Evolutionary conservation across 1,140 invertebrate species (phyloP).

Genomic region (Pseudomyrmex sp.): DNA sequence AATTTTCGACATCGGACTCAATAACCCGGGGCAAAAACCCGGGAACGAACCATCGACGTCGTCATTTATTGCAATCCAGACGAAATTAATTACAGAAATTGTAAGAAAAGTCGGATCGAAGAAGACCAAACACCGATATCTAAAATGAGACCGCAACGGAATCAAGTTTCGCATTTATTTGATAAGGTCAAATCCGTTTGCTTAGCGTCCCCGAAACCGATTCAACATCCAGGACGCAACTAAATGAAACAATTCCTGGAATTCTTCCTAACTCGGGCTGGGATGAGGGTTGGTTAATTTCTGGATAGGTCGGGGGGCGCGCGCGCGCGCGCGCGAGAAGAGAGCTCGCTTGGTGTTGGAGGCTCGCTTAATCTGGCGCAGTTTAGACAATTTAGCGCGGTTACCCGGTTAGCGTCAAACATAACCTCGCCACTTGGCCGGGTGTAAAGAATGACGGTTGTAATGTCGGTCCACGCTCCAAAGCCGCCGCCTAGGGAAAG

Average conservation of each 20-base stretch:
- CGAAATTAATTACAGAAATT: neutral
- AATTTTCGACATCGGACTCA: neutral
- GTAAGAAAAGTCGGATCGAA: neutral
- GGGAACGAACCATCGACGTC: neutral
- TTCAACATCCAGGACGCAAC: constrained; percentile 12
- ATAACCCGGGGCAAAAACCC: neutral
- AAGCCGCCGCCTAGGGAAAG: constrained; percentile 13
- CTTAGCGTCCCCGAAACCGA: neutral
- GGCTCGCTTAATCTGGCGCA: constrained; percentile 75
- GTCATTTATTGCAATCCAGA: neutral
- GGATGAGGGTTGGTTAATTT: constrained; percentile 77
- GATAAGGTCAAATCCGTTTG: constrained; percentile 17
- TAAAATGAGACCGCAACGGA: neutral
- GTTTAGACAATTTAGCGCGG: constrained; percentile 81
- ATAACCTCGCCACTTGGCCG: constrained; percentile 76
- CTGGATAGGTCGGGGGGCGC: constrained; percentile 63
- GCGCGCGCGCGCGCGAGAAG: too few species aligned
- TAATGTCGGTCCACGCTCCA: constrained; percentile 74
- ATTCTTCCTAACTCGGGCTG: constrained; percentile 71
- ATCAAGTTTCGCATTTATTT: neutral
- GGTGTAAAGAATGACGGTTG: constrained; percentile 78
- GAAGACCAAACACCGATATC: too few species aligned
- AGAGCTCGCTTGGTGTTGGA: constrained; percentile 39
- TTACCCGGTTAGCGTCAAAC: constrained; percentile 81
- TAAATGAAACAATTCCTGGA: constrained; percentile 79